Evolutionary conservation across 2,113 vertebrate genomes (phyloP), one percentile per base, ranked within the genome.

Genomic region (Esox niger): DNA sequence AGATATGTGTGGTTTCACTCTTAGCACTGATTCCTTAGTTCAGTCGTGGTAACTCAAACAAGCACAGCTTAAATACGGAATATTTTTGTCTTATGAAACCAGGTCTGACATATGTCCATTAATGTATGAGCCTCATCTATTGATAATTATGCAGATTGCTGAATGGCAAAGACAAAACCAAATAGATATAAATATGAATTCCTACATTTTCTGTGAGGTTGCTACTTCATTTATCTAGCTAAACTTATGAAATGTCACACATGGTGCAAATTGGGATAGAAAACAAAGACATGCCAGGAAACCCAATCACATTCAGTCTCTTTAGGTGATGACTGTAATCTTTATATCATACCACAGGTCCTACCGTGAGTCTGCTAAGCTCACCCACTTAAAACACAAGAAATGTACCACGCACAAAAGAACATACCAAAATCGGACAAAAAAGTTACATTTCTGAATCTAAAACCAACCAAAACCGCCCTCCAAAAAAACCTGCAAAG

Each of bases 401-500:
- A 20, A 61, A 32, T 61, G 4, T 31, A 13, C n/a, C 30, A 61
- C n/a, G n/a, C n/a, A n/a, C n/a, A n/a, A n/a, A n/a, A n/a, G n/a
- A n/a, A n/a, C n/a, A n/a, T n/a, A n/a, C n/a, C n/a, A 11, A 85
- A 86, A 80, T 84, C 67, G 7, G 52, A 89, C 82, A 86, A 87
- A 89, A n/a, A 89, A 81, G 74, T 78, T 83, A 88, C 87, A 88
- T 87, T 88, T 88, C 85, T 80, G 86, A 83, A 86, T 88, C 77
- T 77, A 82, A 88, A 88, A 89, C 87, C 88, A 89, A 88, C 88
- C 87, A 88, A 86, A 87, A 79, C 13, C 38, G 5, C 13, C 35
- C 35, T 4, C 81, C 84, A 90, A 88, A 87, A 88, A 89, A 90
- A 88, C 84, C 69, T 86, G 87, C 84, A 87, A 89, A 87, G 83